Evolutionary conservation across 2,888 invertebrate genomes (phyloP).

Genomic region (Yponomeuta plumbellus): DNA sequence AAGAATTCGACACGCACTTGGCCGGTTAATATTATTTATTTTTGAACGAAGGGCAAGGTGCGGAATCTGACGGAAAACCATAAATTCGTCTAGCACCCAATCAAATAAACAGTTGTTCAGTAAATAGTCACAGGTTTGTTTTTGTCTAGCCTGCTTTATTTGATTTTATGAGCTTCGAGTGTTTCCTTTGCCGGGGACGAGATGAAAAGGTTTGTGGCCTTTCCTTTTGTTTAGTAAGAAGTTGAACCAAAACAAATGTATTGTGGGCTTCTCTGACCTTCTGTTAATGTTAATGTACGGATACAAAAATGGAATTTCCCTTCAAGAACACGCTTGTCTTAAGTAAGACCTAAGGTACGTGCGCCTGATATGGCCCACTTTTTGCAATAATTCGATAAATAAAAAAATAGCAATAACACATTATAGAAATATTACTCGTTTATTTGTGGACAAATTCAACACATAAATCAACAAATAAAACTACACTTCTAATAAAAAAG

Average conservation of each 20-base stretch:
- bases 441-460: no score
- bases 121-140: background rate
- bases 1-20: no score
- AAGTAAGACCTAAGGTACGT: no score
- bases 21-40: background rate
- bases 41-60: background rate
- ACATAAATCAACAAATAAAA: no score
- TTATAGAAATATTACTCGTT: no score
- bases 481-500: no score
- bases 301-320: no score
- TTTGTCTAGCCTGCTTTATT: background rate
- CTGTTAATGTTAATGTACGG: background rate
- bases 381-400: no score
- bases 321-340: no score
- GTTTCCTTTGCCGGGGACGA: background rate
- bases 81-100: background rate
- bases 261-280: background rate
- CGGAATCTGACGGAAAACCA: background rate
- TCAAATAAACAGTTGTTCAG: background rate
- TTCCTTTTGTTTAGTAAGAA: background rate
- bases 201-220: background rate
- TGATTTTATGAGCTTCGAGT: background rate
- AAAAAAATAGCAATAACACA: no score
- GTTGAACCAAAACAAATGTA: background rate
- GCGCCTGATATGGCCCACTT: no score